Conservation (phyloP, 2,113 vertebrate species). For the Misgurnus mizolepis region DNA sequence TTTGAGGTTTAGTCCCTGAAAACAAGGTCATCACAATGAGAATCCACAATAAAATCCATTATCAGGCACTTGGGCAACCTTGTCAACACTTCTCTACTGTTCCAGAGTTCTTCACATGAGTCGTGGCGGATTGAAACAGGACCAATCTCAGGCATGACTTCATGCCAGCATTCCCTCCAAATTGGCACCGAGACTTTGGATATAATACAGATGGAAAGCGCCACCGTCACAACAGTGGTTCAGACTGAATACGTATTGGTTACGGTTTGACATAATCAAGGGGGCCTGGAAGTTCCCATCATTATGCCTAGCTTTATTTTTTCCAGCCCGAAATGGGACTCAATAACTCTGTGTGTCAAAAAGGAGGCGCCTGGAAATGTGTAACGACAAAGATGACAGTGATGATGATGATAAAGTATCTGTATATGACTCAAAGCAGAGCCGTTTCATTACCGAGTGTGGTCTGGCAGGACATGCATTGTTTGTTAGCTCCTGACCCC, state of each 20-base stretch:
- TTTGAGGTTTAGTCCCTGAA: background rate
- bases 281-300: slow-evolving; percentile 49
- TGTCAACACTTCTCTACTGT: slow-evolving; percentile 31
- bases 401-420: slow-evolving; percentile 78
- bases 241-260: slow-evolving; percentile 43
- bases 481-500: slow-evolving; percentile 80
- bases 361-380: slow-evolving; percentile 37
- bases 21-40: slow-evolving; percentile 50
- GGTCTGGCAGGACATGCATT: slow-evolving; percentile 73
- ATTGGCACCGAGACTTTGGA: slow-evolving; percentile 66
- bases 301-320: slow-evolving; percentile 41
- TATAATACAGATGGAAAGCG: slow-evolving; percentile 54
- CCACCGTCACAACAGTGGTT: slow-evolving; percentile 50
- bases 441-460: slow-evolving; percentile 66
- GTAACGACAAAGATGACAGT: slow-evolving; percentile 40
- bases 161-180: slow-evolving; percentile 60
- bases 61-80: slow-evolving; percentile 37
- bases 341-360: slow-evolving; percentile 48
- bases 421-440: slow-evolving; percentile 80
- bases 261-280: slow-evolving; percentile 55
- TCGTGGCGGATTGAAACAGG: slow-evolving; percentile 64
- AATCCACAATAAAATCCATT: slow-evolving; percentile 39
- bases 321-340: slow-evolving; percentile 48
- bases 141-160: slow-evolving; percentile 69
- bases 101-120: slow-evolving; percentile 57